Conservation (phyloP, 1,140 invertebrate species). For the Ceratoteleas bidentatus region DNA sequence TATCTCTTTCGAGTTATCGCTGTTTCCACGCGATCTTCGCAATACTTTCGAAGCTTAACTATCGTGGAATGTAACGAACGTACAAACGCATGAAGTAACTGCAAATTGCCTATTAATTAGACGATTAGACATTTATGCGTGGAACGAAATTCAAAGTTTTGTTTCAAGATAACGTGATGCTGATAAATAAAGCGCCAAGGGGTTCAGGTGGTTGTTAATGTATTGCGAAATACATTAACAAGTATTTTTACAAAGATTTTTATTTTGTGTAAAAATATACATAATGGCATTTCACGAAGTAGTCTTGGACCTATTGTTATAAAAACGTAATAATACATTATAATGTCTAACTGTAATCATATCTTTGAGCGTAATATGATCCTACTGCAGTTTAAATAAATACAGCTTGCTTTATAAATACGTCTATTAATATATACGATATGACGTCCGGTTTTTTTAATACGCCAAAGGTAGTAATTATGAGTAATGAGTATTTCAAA, state of each 20-base stretch:
- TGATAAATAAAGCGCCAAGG: slow-evolving; percentile 4
- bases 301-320: slow-evolving; percentile 76
- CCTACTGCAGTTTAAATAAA: slow-evolving; percentile 39
- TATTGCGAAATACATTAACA: slow-evolving; percentile 27
- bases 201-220: too few species aligned
- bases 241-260: slow-evolving; percentile 72
- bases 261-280: slow-evolving; percentile 79
- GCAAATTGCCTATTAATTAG: slow-evolving; percentile 42
- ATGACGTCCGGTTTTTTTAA: not conserved
- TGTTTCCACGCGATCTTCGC: slow-evolving; percentile 45
- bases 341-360: slow-evolving; percentile 66
- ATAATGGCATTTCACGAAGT: slow-evolving; percentile 79
- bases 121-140: not conserved
- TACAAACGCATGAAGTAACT: slow-evolving; percentile 27
- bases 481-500: slow-evolving; percentile 29
- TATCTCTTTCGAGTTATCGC: slow-evolving; percentile 47
- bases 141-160: slow-evolving; percentile 6
- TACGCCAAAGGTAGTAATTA: slow-evolving; percentile 18
- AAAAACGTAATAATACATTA: slow-evolving; percentile 72
- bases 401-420: slow-evolving; percentile 40
- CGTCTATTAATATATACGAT: slow-evolving; percentile 1
- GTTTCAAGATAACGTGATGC: slow-evolving; percentile 8
- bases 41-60: slow-evolving; percentile 17
- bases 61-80: slow-evolving; percentile 19
- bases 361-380: slow-evolving; percentile 48